Base-by-base conservation (phyloP, 2,113 vertebrate genomes). In the Sigmodon hispidus region DNA sequence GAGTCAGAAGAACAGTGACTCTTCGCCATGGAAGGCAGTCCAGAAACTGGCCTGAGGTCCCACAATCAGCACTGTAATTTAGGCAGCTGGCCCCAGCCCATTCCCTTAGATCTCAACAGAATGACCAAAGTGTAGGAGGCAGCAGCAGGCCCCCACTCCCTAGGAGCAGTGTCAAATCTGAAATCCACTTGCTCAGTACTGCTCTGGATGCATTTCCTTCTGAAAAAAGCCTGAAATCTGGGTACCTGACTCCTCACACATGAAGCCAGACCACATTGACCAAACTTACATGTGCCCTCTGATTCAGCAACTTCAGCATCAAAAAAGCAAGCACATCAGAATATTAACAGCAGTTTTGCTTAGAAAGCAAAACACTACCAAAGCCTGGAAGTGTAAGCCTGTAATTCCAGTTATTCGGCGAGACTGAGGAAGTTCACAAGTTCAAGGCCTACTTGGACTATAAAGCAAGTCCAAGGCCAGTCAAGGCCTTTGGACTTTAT, bases 341-440 rank as follows among this genome's bases (percentile, higher is more conserved):
- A n/a, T 17, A 16, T 1, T 36, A 4, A 3, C 0, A 0, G 7
- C 59, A 16, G 7, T 10, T 77, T 12, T 13, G 3, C 10, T 48
- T 76, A 5, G 29, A 63, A 59, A 89, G 43, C 31, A 48, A 26
- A 45, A 22, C 6, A 13, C 7, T 12, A 2, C 45, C 31, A 8
- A 17, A 13, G 21, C 45, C 45, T 52, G 48, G 59, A 48, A 50
- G 31, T 8, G 65, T 24, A 52, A 13, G 45, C 48, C 63, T n/a
- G 12, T n/a, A 69, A 87, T 26, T 69, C 63, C 65, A 69, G 48
- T 45, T 52, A 48, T 31, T 24, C 26, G 34, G 34, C n/a, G 17
- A 12, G 65, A 52, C 34, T 3, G 34, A 87, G 45, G 34, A 87
- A 52, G 63, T 12, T 13, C 63, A 69, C 29, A 26, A 87, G 48